Conservation (phyloP, 2,888 invertebrate species). For the Sisyra terminalis region DNA sequence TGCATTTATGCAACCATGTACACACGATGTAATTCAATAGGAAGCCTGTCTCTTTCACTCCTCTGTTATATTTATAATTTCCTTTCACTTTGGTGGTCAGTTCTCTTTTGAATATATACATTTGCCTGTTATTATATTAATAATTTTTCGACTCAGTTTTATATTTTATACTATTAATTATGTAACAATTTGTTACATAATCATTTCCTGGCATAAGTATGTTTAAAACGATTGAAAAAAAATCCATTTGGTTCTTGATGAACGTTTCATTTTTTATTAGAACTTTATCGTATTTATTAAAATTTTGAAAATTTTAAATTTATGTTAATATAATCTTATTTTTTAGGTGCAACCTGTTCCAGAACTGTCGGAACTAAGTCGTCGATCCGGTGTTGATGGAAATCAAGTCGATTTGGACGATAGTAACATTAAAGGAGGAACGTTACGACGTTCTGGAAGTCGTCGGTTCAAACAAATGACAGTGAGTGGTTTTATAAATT, state of each 20-base stretch:
- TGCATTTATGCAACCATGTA: too few relatives aligned
- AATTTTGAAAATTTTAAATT: too few relatives aligned
- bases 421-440: slow-evolving; percentile 51
- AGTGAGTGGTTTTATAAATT: slow-evolving; percentile 24
- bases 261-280: background rate
- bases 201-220: background rate
- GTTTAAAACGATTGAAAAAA: too few relatives aligned
- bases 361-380: slow-evolving; percentile 77
- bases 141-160: background rate
- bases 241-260: too few relatives aligned
- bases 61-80: too few relatives aligned
- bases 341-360: slow-evolving; percentile 82
- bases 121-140: background rate
- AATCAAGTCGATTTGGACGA: slow-evolving; percentile 48
- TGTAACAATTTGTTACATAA: background rate
- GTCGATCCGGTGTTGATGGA: slow-evolving; percentile 55
- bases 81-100: too few relatives aligned
- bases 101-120: background rate
- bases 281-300: background rate
- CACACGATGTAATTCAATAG: too few relatives aligned
- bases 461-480: slow-evolving; percentile 51
- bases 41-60: too few relatives aligned
- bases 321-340: slow-evolving; percentile 6
- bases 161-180: background rate
- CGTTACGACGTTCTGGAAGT: slow-evolving; percentile 69